Evolutionary conservation across 2,888 invertebrate species (phyloP), one percentile per base, ranked within the genome.

Genomic region (Agrochola litura): DNA sequence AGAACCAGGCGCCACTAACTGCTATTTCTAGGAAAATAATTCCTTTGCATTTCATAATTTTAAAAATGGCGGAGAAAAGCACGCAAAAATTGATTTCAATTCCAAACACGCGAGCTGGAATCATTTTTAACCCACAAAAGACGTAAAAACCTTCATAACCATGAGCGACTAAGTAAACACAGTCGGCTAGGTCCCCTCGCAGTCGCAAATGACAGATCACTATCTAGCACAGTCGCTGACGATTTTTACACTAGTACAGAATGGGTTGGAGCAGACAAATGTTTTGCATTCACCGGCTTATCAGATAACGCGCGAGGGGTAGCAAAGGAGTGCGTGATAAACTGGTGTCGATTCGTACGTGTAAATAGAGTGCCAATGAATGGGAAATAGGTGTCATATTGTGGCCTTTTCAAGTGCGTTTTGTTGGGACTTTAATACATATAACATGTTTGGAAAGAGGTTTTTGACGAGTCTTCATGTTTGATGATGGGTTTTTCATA

Each of bases 191-290:
- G 78, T 77, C 88, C 93, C 92, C 91, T 90, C 87, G 86, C 88
- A 86, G 88, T 86, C 91, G 90, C 94, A 95, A 95, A 96, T 94
- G 92, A 92, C 91, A 95, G 96, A 96, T 96, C 93, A 88, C 94
- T 95, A 96, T 96, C 96, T 95, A 93, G 93, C 86, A 91, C 94
- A 95, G 94, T 95, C 94, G 92, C 94, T 95, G 95, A 94, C 96
- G 95, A 96, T 96, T 96, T 96, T 96, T 95, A 95, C 96, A 96
- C 96, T 95, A 96, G 92, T 93, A 92, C 91, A 91, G 93, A 95
- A 94, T 94, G 94, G 93, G 93, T 94, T 94, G 92, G 91, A 86
- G 90, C 94, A 94, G 94, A 96, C 96, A 96, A 96, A 96, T 96
- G 95, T 95, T 87, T 92, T 89, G 94, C 93, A 95, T 96, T 96